Evolutionary conservation across 2,113 vertebrate genomes (phyloP).

Genomic region (Thryonomys swinderianus): DNA sequence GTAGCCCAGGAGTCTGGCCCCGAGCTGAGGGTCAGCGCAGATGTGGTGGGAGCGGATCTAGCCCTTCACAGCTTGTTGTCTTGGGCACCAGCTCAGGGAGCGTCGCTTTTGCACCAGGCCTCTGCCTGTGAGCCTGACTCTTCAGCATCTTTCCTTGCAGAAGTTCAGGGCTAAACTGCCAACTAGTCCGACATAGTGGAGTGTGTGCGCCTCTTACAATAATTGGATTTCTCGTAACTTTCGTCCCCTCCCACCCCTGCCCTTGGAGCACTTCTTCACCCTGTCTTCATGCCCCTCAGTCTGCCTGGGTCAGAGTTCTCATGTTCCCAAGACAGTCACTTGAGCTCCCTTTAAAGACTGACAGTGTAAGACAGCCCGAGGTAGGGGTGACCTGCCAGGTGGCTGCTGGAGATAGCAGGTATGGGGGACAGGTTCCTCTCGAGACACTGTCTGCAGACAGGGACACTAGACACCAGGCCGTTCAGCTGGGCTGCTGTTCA

Average conservation of each 20-base stretch:
- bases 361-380: neutral
- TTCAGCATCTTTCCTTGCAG: neutral
- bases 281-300: neutral
- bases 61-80: neutral
- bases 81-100: neutral
- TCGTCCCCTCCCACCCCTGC: neutral
- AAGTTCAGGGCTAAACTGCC: too few relatives aligned
- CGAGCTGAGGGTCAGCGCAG: neutral
- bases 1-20: neutral
- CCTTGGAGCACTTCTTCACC: rapidly evolving
- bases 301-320: neutral
- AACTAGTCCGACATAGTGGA: neutral
- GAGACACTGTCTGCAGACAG: neutral
- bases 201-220: rapidly evolving
- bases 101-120: neutral
- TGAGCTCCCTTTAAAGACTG: neutral
- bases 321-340: neutral
- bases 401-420: neutral
- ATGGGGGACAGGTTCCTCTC: neutral
- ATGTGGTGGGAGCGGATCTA: neutral
- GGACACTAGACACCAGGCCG: neutral
- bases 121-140: neutral
- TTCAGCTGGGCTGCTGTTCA: neutral
- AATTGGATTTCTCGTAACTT: neutral
- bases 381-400: neutral